These are phyloP conservation scores for Xiphophorus maculatus DNA, from an alignment of 2,113 vertebrate genomes.

Conservation along the genomic window DNA sequence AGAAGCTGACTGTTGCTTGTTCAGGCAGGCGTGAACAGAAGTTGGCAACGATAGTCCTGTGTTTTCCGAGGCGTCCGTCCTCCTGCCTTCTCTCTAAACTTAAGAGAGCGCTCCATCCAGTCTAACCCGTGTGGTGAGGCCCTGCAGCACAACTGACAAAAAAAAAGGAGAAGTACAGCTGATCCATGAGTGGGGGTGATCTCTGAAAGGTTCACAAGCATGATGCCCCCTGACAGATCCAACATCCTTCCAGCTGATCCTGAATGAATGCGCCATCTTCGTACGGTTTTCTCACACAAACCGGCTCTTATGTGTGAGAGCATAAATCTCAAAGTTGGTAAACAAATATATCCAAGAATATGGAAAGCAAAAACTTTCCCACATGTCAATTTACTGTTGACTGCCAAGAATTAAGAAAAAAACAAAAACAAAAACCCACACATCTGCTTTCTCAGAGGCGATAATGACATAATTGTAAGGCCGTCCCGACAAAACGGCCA, in stretches of 20 bases:
- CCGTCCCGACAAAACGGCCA: conserved; percentile 55
- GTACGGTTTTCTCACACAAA: conserved; percentile 31
- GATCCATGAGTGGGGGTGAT: conserved; percentile 13
- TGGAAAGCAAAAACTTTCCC: conserved; percentile 34
- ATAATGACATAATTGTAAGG: conserved; percentile 76
- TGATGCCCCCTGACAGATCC: conserved; percentile 44
- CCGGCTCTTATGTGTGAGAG: conserved; percentile 6
- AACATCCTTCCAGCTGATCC: conserved; percentile 51
- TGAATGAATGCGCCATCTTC: conserved; percentile 39
- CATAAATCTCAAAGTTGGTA: conserved; percentile 50
- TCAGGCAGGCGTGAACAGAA: conserved; percentile 71
- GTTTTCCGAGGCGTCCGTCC: conserved; percentile 58
- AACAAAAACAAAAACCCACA: background rate
- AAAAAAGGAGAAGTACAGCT: conserved; percentile 17
- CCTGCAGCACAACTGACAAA: conserved; percentile 30
- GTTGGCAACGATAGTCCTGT: conserved; percentile 38
- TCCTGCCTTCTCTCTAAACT: conserved; percentile 55
- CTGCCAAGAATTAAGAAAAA: conserved; percentile 23
- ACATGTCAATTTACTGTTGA: conserved; percentile 23
- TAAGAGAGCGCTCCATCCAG: conserved; percentile 56
- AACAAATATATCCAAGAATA: conserved; percentile 51
- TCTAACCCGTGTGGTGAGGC: conserved; percentile 51
- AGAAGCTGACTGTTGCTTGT: conserved; percentile 64
- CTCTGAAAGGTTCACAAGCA: conserved; percentile 19
- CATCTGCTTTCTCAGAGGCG: conserved; percentile 53